Evolutionary conservation across 2,797 vertebrate species (phyloP), one percentile per base, ranked within the genome.

Genomic region (Coracias cyanogaster): DNA sequence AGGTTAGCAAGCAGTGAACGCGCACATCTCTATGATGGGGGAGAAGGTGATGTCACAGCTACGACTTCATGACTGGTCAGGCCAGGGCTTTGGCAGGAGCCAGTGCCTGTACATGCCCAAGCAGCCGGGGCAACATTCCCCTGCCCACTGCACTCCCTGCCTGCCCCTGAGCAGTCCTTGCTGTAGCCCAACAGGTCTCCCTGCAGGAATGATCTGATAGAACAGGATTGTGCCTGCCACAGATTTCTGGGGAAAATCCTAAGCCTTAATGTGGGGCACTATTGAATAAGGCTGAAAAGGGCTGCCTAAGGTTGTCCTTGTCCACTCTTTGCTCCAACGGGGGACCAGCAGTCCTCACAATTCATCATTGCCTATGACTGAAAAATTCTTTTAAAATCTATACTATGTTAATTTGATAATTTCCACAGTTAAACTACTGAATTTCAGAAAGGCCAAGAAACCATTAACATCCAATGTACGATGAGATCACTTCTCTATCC

Each of bases 1-100:
- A 64, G n/a, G 39, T 1, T 46, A n/a, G 24, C 12, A 21, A 64
- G 54, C 18, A 58, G 33, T 7, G 10, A 12, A 52, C 1, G 3
- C 0, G 2, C 20, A 17, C 37, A 2, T 13, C 12, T 7, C 3
- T 24, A 0, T 2, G 28, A 49, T 4, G 3, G 9, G 16, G 46
- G 12, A 67, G 54, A 25, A 61, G 33, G 7, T 2, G 15, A 31
- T 15, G 10, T 3, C 10, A 2, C 5, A 12, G 64, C 26, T 49
- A 37, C 22, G 4, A 6, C 5, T 29, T 43, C 31, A 3, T 1
- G 5, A 8, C 21, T 5, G 17, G 28, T 55, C 67, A 45, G n/a
- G 28, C 46, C 57, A 41, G 20, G 19, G 9, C 49, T n/a, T 33
- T 17, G 41, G 4, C 73, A 70, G 66, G 9, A 73, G 46, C 61